Percentiles rank a stretch among this genome's conserved stretches.
phyloP scores from a whole-genome alignment of 2,797 vertebrate genomes.

The Phoxinus dragarum region DNA sequence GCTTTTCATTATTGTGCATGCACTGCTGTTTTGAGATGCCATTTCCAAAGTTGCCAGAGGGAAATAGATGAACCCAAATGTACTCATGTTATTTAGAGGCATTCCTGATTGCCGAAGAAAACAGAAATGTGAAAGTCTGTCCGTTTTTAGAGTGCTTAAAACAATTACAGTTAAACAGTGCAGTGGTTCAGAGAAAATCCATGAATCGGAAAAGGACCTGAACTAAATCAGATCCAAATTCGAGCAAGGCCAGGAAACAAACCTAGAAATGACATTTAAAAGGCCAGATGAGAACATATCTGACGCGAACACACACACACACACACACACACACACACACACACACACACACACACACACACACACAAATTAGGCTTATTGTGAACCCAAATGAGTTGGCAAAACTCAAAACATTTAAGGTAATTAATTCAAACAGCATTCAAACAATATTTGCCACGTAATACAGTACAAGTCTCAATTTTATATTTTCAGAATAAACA shows the following conservation, averaged over 20 bases:
- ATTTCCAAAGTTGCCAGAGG: conserved; percentile 29
- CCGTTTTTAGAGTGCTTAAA: background rate
- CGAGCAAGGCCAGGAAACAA: background rate
- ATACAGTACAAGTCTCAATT: too few species aligned
- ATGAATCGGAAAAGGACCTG: background rate
- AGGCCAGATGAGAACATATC: background rate
- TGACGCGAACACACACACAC: too few species aligned
- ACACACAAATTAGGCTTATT: too few species aligned
- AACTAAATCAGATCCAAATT: background rate
- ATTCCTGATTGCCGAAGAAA: conserved; percentile 1
- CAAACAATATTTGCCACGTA: too few species aligned
- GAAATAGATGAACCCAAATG: conserved; percentile 33
- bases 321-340: too few species aligned
- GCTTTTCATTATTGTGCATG: conserved; percentile 25
- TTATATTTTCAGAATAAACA: too few species aligned
- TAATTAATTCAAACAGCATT: too few species aligned
- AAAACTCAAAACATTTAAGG: too few species aligned
- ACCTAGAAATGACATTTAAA: conserved; percentile 3
- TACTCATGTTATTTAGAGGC: background rate
- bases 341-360: too few species aligned
- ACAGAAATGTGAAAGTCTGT: background rate
- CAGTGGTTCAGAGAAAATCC: background rate
- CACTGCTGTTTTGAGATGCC: conserved; percentile 34
- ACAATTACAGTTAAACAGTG: background rate
- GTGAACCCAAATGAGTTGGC: too few species aligned